Conservation (phyloP, 2,113 vertebrate species). For the Blennius ocellaris region DNA sequence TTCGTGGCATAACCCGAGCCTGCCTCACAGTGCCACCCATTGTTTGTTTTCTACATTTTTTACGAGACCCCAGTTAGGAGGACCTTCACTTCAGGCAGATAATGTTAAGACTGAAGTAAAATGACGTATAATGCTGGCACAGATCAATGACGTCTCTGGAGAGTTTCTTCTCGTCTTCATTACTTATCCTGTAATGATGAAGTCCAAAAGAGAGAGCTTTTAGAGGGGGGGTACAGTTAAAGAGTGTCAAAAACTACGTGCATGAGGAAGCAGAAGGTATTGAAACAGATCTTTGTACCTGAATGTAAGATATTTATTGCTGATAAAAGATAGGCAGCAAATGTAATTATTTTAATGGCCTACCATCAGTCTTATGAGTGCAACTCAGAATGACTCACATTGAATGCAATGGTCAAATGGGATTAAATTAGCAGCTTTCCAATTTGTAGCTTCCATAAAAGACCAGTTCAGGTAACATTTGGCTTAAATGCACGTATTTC, state of each 20-base stretch:
- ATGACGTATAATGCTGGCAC: neutral
- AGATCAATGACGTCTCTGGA: neutral
- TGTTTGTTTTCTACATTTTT: no score
- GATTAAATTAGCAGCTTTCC: neutral
- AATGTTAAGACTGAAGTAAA: conserved; percentile 1
- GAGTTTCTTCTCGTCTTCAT: neutral
- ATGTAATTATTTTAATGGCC: neutral
- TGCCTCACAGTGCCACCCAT: no score
- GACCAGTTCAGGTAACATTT: neutral
- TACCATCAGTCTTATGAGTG: neutral
- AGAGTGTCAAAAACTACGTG: neutral
- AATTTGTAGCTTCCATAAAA: neutral
- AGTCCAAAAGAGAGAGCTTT: neutral
- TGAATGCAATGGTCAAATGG: neutral
- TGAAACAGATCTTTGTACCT: neutral
- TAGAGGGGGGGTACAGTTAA: neutral
- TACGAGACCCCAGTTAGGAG: no score
- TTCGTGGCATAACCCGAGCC: no score
- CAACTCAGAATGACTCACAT: neutral
- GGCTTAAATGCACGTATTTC: neutral
- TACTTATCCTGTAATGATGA: neutral
- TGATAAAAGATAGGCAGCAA: neutral
- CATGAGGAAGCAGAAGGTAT: neutral
- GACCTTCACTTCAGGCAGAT: neutral
- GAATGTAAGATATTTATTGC: neutral